Conservation (phyloP, 2,888 invertebrate genomes). For the Rhagophthalmus giganteus region DNA sequence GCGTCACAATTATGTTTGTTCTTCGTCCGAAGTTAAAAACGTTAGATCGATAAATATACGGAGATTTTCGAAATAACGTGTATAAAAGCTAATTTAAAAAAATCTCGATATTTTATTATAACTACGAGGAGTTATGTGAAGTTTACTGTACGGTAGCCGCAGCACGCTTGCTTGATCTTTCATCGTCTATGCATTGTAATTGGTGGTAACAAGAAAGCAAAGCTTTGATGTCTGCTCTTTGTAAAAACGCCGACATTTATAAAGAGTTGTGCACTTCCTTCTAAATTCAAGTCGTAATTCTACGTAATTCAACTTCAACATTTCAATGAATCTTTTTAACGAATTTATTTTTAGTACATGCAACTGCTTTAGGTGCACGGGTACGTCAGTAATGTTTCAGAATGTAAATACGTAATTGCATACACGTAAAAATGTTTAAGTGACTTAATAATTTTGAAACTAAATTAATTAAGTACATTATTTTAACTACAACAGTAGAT, state of each 20-base stretch:
- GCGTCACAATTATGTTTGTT: slow-evolving; percentile 7
- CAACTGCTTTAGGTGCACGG: too few species aligned
- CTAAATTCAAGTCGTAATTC: slow-evolving; percentile 9
- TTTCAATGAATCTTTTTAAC: too few species aligned
- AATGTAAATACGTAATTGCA: too few species aligned
- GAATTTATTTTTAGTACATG: too few species aligned
- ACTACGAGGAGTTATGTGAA: slow-evolving; percentile 3
- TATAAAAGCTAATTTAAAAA: slow-evolving; percentile 18
- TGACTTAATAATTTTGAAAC: too few species aligned
- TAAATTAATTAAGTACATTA: too few species aligned
- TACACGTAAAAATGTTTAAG: too few species aligned
- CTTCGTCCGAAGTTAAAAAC: too few species aligned
- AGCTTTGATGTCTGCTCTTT: slow-evolving; percentile 20
- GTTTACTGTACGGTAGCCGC: slow-evolving; percentile 17
- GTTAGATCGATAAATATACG: too few species aligned
- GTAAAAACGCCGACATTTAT: slow-evolving; percentile 20
- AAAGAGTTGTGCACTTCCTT: slow-evolving; percentile 16
- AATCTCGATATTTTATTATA: slow-evolving; percentile 24
- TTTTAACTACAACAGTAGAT: too few species aligned
- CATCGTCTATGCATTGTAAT: slow-evolving; percentile 35
- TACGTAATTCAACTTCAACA: not conserved
- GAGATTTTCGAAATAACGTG: too few species aligned
- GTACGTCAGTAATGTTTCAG: too few species aligned
- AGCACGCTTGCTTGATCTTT: slow-evolving; percentile 28
- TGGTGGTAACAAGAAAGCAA: slow-evolving; percentile 32